Base-by-base conservation (phyloP, 2,888 invertebrate genomes). In the Lamellibrachia satsuma region DNA sequence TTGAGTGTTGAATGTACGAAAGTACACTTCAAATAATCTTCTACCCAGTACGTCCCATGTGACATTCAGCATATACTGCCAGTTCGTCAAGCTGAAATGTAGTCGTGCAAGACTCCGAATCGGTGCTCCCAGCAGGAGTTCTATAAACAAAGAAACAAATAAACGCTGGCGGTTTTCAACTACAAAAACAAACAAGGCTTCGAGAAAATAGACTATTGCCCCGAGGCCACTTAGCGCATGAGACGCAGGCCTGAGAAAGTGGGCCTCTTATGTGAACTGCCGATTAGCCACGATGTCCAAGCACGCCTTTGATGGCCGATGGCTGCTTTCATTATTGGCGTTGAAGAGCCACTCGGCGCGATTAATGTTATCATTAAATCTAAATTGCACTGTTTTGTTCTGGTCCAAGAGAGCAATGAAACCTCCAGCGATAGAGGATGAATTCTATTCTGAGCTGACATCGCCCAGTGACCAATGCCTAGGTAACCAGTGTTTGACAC, bases 261-360 rank as follows among this genome's bases (percentile, higher is more conserved):
- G 75, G 22, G 15, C 75, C 75, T 15, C 75, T 75, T 75, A 75
- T 75, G 75, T 22, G 75, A 22, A 11, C 15, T 4, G 15, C 22
- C 75, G 75, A 75, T 75, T 75, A 75, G 75, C 75, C 75, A 75
- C 75, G 75, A 75, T 75, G 75, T 75, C 75, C 75, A 75, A 75
- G 1, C 15, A 22, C 3, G 75, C 15, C 75, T 75, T 75, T 75
- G 75, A 75, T 75, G 75, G 75, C 75, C 75, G 22, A 75, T 22
- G 75, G 75, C 22, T 22, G 15, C 75, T 75, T 75, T 75, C 75
- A 75, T 75, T 75, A 4, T 15, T 75, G 75, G 75, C 75, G 75
- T 75, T 15, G 15, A 75, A 75, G 75, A 75, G 75, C 75, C 75
- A 75, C 75, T 75, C 15, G 75, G 75, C n/a, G 75, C 75, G 75